Conservation (phyloP, 2,888 invertebrate genomes). For the Sicus ferrugineus region DNA sequence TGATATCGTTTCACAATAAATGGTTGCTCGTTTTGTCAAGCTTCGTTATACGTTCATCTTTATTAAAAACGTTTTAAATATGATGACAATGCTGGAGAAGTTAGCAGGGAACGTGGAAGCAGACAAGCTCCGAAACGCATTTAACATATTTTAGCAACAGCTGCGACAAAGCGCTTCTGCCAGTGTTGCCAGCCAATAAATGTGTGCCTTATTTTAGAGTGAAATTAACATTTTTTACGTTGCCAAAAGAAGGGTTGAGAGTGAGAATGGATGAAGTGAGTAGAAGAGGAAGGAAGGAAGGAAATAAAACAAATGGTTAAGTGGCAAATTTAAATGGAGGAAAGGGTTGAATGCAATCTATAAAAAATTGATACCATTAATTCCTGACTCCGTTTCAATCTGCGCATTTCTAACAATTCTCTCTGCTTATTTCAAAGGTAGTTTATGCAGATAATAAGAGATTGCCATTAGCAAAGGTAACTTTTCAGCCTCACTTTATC, state of each 20-base stretch:
- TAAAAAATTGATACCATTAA: too few species aligned
- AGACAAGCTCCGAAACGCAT: constrained; percentile 19
- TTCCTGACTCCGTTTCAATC: too few species aligned
- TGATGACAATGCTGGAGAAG: neutral
- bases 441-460: too few species aligned
- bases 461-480: too few species aligned
- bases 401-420: too few species aligned
- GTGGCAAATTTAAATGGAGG: too few species aligned
- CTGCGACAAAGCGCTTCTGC: constrained; percentile 29
- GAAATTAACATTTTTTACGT: constrained; percentile 26
- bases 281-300: neutral
- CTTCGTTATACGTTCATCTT: constrained; percentile 24
- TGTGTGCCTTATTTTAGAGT: constrained; percentile 27
- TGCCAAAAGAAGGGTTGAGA: constrained; percentile 12
- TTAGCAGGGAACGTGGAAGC: neutral
- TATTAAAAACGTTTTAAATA: constrained; percentile 36
- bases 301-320: neutral
- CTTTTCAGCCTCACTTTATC: too few species aligned
- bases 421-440: too few species aligned
- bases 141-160: constrained; percentile 36
- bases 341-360: too few species aligned
- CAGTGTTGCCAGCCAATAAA: constrained; percentile 25
- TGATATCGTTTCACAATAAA: constrained; percentile 18
- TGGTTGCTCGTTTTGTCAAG: constrained; percentile 21
- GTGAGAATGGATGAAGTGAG: too few species aligned